Base-by-base conservation (phyloP, 2,113 vertebrate species). In the Mesitornis unicolor region DNA sequence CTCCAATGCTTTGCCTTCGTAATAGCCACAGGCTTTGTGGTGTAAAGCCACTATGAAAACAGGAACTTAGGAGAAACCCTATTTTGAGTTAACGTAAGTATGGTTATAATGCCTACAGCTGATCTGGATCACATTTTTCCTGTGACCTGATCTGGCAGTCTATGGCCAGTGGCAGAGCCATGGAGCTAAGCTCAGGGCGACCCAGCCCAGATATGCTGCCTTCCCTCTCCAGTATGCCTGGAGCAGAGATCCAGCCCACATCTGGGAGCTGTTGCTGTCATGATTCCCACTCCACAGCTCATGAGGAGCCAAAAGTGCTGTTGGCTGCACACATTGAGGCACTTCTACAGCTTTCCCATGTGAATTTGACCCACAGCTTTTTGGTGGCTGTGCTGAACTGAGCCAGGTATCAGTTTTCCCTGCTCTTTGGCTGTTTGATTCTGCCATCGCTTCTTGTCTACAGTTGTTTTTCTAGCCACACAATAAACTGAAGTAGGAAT, bases 301-400 rank as follows among this genome's bases (percentile, higher is more conserved):
- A 0, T 31, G 35, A 64, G 61, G 56, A 70, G 29, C 20, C 8
- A 42, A 53, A 86, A 89, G 29, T 1, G 1, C 38, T 47, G 21
- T 33, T 0, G 2, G 36, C 13, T 42, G 43, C 1, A 0, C 26
- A 20, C 0, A 1, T 24, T 61, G 48, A 53, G 38, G n/a, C 43
- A 47, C 11, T 5, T 82, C n/a, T 68, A 7, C 70, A 63, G 31
- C 59, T 63, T 73, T 47, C 11, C 19, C 0, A 0, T n/a, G 20
- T 60, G 26, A 42, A 53, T 70, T 26, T n/a, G 40, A 70, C 38
- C 19, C 28, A 22, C 45, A 50, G 17, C 31, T n/a, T 76, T 83
- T 54, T 31, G 50, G 56, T 47, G 68, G 26, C 17, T 26, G 5
- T 47, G 29, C 36, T 79, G 11, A n/a, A 7, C 38, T 47, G 61